A percentile compares a stretch with the other conserved stretches of the same genome.
phyloP scores from a whole-genome alignment of 2,888 invertebrate genomes.

The Cerastis leucographa region DNA sequence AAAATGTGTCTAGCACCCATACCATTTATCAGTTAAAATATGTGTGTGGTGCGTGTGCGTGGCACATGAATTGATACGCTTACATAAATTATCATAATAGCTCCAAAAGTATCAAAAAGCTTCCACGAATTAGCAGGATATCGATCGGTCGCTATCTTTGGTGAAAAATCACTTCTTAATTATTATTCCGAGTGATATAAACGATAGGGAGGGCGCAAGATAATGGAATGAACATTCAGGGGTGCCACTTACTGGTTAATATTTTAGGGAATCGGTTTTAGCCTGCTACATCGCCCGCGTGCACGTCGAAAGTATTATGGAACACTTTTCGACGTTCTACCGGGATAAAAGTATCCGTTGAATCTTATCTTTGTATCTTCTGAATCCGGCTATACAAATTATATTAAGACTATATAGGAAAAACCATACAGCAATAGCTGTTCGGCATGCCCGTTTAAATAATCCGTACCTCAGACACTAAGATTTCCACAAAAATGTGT shows the following conservation, averaged over 20 bases:
- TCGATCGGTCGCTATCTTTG: conserved; percentile 59
- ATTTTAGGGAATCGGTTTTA: neutral
- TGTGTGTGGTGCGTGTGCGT: conserved; percentile 18
- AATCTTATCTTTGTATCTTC: too few species aligned
- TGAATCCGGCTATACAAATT: too few species aligned
- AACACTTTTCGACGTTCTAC: neutral
- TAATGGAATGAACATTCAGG: conserved; percentile 80
- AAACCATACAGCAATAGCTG: neutral
- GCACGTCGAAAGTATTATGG: neutral
- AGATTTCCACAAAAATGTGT: neutral
- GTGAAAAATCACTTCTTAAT: conserved; percentile 84
- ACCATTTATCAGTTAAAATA: neutral
- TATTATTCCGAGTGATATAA: conserved; percentile 78
- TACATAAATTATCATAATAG: conserved; percentile 51
- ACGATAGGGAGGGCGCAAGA: conserved; percentile 75
- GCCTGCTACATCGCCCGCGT: neutral
- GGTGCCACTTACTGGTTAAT: conserved; percentile 33
- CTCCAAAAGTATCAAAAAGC: conserved; percentile 53
- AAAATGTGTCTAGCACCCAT: neutral
- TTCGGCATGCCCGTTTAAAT: neutral
- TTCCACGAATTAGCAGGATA: conserved; percentile 49
- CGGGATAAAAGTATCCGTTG: neutral
- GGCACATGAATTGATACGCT: conserved; percentile 45
- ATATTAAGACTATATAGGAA: too few species aligned
- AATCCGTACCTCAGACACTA: neutral